Evolutionary conservation across 2,888 invertebrate species (phyloP).

Genomic region (Cheiracanthium punctorium): DNA sequence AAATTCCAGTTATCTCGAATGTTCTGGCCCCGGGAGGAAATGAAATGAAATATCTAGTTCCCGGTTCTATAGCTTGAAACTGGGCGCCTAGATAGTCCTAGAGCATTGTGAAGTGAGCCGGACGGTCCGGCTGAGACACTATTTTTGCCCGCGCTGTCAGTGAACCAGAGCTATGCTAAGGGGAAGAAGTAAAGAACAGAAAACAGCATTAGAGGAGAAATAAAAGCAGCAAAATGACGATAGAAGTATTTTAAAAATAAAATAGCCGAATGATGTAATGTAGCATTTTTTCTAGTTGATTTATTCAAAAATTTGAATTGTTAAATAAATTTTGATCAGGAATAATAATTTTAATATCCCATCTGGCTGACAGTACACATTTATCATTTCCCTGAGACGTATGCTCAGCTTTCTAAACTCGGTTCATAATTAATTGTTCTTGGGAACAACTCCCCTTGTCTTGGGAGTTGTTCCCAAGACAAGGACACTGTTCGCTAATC

Average conservation of each 20-base stretch:
- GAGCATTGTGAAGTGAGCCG: constrained; percentile 64
- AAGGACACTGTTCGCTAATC: too few relatives aligned
- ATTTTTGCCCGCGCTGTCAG: constrained; percentile 62
- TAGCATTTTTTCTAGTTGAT: too few relatives aligned
- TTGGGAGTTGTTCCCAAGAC: too few relatives aligned
- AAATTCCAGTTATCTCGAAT: constrained; percentile 62
- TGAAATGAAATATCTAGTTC: constrained; percentile 62
- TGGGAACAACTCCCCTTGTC: too few relatives aligned
- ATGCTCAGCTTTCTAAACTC: too few relatives aligned
- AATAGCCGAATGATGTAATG: too few relatives aligned
- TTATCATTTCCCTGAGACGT: too few relatives aligned
- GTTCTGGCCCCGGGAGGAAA: constrained; percentile 44
- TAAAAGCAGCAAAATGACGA: constrained; percentile 26
- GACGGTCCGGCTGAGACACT: constrained; percentile 55
- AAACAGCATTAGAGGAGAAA: constrained; percentile 32
- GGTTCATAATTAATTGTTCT: too few relatives aligned
- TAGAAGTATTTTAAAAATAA: neutral
- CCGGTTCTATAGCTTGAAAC: constrained; percentile 29
- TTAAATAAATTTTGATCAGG: too few relatives aligned
- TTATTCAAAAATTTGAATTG: too few relatives aligned
- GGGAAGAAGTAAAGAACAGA: constrained; percentile 1
- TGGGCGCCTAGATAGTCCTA: constrained; percentile 33
- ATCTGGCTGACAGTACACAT: too few relatives aligned
- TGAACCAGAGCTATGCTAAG: constrained; percentile 9
- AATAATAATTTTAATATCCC: too few relatives aligned